phyloP scores from a whole-genome alignment of 1,140 invertebrate species.

The Atta colombica region DNA sequence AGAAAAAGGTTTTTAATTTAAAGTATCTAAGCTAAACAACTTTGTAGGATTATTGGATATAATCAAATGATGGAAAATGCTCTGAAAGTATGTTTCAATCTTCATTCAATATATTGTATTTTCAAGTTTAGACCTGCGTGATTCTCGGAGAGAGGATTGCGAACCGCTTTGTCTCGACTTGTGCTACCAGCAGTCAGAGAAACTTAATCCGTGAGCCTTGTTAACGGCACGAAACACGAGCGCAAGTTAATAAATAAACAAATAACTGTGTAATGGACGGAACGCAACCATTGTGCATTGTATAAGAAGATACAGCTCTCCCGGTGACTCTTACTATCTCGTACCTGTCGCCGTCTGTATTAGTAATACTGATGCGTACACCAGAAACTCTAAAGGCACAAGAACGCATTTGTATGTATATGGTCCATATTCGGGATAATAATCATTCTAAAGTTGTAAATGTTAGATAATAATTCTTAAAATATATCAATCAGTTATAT shows the following conservation, averaged over 20 bases:
- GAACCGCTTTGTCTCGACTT: not conserved
- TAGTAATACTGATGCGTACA: constrained; percentile 40
- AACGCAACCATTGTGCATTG: constrained; percentile 80
- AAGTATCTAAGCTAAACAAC: not conserved
- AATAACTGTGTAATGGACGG: constrained; percentile 79
- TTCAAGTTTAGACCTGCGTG: not conserved
- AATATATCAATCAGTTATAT: too few relatives aligned
- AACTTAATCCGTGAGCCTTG: constrained; percentile 61
- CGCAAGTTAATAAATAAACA: constrained; percentile 77
- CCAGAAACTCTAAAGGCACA: constrained; percentile 25
- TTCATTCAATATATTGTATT: not conserved
- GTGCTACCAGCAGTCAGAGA: constrained; percentile 2
- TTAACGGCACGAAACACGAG: constrained; percentile 57
- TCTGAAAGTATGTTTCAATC: not conserved
- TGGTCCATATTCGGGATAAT: not conserved
- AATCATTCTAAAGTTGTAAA: not conserved
- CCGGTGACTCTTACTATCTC: constrained; percentile 64
- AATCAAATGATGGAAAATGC: not conserved
- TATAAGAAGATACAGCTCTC: constrained; percentile 54
- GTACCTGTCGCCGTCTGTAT: constrained; percentile 72
- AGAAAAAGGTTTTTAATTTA: not conserved
- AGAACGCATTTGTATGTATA: constrained; percentile 1
- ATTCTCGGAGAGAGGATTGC: not conserved
- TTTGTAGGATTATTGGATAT: not conserved
- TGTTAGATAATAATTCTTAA: not conserved